Evolutionary conservation across 1,140 invertebrate genomes (phyloP).

Genomic region (Drosophila watanabei): DNA sequence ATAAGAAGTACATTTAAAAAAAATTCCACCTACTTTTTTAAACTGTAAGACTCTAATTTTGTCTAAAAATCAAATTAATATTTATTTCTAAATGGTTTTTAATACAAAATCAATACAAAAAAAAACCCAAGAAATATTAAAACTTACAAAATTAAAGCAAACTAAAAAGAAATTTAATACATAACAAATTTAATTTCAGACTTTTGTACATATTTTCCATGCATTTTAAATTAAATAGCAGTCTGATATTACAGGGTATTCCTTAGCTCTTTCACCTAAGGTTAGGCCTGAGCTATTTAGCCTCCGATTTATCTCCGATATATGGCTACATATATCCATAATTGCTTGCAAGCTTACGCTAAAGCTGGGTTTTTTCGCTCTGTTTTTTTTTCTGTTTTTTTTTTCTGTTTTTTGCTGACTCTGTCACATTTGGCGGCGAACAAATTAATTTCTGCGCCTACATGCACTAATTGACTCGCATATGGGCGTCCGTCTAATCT

Average conservation of each 20-base stretch:
- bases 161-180: background rate
- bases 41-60: too few relatives aligned
- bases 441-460: slow-evolving; percentile 81
- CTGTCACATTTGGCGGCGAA: slow-evolving; percentile 77
- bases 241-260: background rate
- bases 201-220: background rate
- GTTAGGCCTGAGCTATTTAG: background rate
- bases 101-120: background rate
- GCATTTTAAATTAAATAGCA: background rate
- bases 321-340: slow-evolving; percentile 19
- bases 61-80: too few relatives aligned
- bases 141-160: background rate
- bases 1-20: too few relatives aligned
- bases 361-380: slow-evolving; percentile 19
- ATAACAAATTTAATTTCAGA: background rate
- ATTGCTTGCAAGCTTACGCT: slow-evolving; percentile 24
- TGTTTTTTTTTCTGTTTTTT: slow-evolving; percentile 19
- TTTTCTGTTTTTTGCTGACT: slow-evolving; percentile 25
- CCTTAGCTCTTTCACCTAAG: background rate
- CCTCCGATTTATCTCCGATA: slow-evolving; percentile 11
- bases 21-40: too few relatives aligned
- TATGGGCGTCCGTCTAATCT: slow-evolving; percentile 47
- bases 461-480: slow-evolving; percentile 77
- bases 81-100: too few relatives aligned
- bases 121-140: background rate